Evolutionary conservation across 2,888 invertebrate genomes (phyloP), one percentile per base, ranked within the genome.

Genomic region (Tupiocoris notatus): DNA sequence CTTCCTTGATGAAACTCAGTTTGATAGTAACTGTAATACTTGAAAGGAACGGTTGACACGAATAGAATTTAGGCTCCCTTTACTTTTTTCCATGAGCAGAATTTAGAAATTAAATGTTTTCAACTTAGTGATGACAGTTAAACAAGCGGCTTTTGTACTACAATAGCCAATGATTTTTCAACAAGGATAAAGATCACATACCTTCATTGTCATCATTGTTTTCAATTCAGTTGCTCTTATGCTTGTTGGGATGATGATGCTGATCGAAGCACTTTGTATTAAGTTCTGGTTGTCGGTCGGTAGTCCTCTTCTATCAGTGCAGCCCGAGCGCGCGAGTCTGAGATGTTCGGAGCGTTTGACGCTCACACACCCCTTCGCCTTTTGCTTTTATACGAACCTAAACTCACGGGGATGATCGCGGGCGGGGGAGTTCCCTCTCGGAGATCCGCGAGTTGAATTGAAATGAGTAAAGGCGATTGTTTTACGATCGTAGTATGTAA

Each of bases 341-440:
- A 12, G 39, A 39, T 12, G 39, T 39, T 39, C 12, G 3, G n/a
- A 39, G 12, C 21, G 20, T 70, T 70, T 70, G 70, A 18, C 70
- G 25, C 59, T 61, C 17, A 56, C 58, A 24, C 70, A 39, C 68
- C 68, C 70, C 63, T 70, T 25, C 59, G 59, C 17, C 70, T 25
- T 59, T 59, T 59, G 16, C 70, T 70, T 70, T 70, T 70, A 70
- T 70, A 70, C 39, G 39, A 39, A 39, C 6, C 39, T 39, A 3
- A 39, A 39, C 39, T 39, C 39, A 12, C 39, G 39, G 39, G 39
- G 39, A 39, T 39, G 39, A 7, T 39, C 3, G 39, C 39, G 39
- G 12, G 39, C 39, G 39, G 39, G 39, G 39, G 39, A 39, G 39
- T 39, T 39, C 39, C 39, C 39, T 12, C 39, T 39, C 39, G 12